phyloP scores from a whole-genome alignment of 1,140 invertebrate genomes.

The Medauroidea extradentata region DNA sequence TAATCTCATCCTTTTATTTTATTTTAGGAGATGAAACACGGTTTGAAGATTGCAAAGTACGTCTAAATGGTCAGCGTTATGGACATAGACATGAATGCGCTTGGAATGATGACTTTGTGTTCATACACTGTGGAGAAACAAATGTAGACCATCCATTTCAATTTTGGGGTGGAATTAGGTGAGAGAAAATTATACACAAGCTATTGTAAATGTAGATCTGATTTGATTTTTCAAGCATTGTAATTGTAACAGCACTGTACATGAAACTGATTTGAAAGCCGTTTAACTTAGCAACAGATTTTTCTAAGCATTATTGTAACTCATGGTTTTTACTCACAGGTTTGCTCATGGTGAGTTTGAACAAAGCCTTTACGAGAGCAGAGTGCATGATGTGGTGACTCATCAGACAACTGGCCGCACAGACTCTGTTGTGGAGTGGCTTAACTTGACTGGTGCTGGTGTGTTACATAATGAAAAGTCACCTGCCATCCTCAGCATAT shows the following conservation, averaged over 20 bases:
- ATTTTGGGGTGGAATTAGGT: slow-evolving; percentile 92
- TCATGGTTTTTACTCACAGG: slow-evolving; percentile 43
- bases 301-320: neutral
- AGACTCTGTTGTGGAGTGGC: slow-evolving; percentile 74
- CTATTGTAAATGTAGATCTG: too few relatives aligned
- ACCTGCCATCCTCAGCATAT: slow-evolving; percentile 84
- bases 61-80: slow-evolving; percentile 84
- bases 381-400: slow-evolving; percentile 73
- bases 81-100: slow-evolving; percentile 78
- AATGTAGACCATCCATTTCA: slow-evolving; percentile 63
- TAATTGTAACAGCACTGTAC: too few relatives aligned
- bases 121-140: slow-evolving; percentile 83
- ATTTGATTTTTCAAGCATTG: too few relatives aligned
- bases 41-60: slow-evolving; percentile 82
- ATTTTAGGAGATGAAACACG: slow-evolving; percentile 72
- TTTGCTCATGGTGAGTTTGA: slow-evolving; percentile 90
- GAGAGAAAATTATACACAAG: too few relatives aligned
- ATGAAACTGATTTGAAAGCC: too few relatives aligned
- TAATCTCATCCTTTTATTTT: slow-evolving; percentile 16
- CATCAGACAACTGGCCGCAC: slow-evolving; percentile 60
- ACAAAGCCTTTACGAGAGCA: slow-evolving; percentile 72
- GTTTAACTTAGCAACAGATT: too few relatives aligned
- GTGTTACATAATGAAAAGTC: slow-evolving; percentile 93
- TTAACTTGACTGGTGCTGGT: slow-evolving; percentile 91
- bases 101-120: slow-evolving; percentile 89